These are phyloP conservation scores for Callaeas wilsoni DNA, from an alignment of 2,113 vertebrate species.

Conservation along the genomic window DNA sequence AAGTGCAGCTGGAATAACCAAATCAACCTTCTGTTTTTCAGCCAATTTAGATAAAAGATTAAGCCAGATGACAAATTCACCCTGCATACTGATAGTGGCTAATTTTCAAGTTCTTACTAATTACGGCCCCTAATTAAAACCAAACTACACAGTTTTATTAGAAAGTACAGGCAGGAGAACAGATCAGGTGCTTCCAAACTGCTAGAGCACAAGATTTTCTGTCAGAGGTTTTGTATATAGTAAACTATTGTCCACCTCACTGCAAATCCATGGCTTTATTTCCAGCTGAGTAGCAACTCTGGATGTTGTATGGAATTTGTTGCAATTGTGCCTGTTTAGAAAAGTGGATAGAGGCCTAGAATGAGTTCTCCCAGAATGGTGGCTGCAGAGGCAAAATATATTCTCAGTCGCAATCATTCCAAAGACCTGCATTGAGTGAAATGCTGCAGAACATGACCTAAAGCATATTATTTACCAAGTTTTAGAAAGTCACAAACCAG, in stretches of 20 bases:
- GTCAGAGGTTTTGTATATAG: not conserved
- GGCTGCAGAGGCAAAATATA: not conserved
- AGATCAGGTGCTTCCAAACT: not conserved
- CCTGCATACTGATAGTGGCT: not conserved
- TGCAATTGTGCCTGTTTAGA: not conserved
- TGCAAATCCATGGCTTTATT: not conserved
- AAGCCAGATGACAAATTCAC: not conserved
- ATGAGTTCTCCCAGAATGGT: not conserved
- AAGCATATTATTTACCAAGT: not conserved
- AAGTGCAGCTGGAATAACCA: not conserved
- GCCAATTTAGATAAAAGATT: not conserved
- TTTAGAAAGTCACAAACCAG: not conserved
- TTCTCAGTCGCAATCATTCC: not conserved
- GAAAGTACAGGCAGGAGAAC: not conserved
- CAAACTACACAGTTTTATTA: not conserved
- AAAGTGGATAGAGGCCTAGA: not conserved
- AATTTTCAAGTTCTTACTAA: not conserved
- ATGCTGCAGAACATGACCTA: not conserved
- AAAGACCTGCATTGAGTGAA: not conserved
- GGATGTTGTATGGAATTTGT: not conserved
- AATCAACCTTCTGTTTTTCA: not conserved
- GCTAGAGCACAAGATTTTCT: not conserved
- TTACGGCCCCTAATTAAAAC: not conserved
- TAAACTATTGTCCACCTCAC: not conserved
- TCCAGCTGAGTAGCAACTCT: not conserved